Percentiles rank a stretch among this genome's conserved stretches.
Evolutionary conservation across 2,797 vertebrate genomes (phyloP).

Genomic region (Aplochiton taeniatus): DNA sequence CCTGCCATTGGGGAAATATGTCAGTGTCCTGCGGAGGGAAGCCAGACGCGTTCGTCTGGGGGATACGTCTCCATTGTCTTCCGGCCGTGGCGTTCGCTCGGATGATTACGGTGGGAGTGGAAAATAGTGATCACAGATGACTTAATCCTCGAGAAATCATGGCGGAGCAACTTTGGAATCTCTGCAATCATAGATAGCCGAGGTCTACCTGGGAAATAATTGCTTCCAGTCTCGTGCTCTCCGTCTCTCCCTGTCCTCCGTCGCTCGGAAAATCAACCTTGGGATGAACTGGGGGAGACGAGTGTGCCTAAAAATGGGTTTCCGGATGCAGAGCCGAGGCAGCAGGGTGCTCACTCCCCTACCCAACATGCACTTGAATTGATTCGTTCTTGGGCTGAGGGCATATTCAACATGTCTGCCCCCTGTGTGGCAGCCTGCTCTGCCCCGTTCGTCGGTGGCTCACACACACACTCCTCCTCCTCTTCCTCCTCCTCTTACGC

Average conservation of each 20-base stretch:
- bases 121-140: slow-evolving; percentile 56
- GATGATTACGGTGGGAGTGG: slow-evolving; percentile 65
- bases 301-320: slow-evolving; percentile 70
- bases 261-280: slow-evolving; percentile 71
- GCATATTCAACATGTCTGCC: slow-evolving; percentile 76
- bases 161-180: slow-evolving; percentile 70
- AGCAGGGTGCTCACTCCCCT: slow-evolving; percentile 69
- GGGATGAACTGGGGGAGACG: slow-evolving; percentile 65
- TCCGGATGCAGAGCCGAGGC: slow-evolving; percentile 66
- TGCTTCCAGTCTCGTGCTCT: slow-evolving; percentile 60
- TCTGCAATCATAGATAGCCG: slow-evolving; percentile 73
- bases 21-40: slow-evolving; percentile 39
- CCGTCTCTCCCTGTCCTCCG: slow-evolving; percentile 22
- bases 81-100: slow-evolving; percentile 31
- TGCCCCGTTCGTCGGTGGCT: slow-evolving; percentile 71
- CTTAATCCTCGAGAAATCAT: slow-evolving; percentile 71
- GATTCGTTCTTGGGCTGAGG: slow-evolving; percentile 73
- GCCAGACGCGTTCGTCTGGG: slow-evolving; percentile 15
- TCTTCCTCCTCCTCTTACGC: slow-evolving; percentile 6
- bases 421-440: slow-evolving; percentile 56
- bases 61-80: slow-evolving; percentile 35
- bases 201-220: slow-evolving; percentile 67
- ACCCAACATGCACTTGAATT: slow-evolving; percentile 73
- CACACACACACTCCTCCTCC: slow-evolving; percentile 48
- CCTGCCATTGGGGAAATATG: slow-evolving; percentile 59